Conservation (phyloP, 2,113 vertebrate species). For the Gymnobelideus leadbeateri region DNA sequence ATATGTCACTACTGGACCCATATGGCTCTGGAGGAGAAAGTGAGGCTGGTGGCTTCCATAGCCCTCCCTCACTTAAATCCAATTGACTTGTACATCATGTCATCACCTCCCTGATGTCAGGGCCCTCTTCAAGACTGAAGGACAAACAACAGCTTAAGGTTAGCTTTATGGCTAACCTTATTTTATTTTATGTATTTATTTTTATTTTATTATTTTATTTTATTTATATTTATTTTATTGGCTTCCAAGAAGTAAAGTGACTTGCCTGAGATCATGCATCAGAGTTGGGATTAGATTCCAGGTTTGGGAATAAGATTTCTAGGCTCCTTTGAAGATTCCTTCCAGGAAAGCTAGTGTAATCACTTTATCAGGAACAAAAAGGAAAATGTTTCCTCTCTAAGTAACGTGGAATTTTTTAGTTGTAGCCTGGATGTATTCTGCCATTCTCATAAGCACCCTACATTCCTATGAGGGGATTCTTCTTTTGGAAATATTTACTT, state of each 20-base stretch:
- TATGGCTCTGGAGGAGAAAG: no score
- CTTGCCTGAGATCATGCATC: background rate
- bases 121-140: no score
- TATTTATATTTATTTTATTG: no score
- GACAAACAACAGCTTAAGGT: background rate
- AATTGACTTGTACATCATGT: no score
- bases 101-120: no score
- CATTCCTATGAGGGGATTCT: slow-evolving; percentile 3
- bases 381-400: slow-evolving; percentile 35
- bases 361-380: slow-evolving; percentile 53
- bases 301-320: slow-evolving; percentile 49
- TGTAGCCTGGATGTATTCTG: background rate
- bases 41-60: no score
- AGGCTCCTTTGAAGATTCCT: background rate
- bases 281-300: background rate
- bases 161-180: no score
- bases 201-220: no score
- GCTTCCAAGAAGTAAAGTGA: background rate
- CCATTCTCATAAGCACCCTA: slow-evolving; percentile 41
- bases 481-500: slow-evolving; percentile 56
- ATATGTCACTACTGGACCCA: no score
- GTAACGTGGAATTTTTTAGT: background rate
- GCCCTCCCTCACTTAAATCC: no score
- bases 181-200: no score
- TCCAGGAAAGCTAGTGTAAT: background rate